Evolutionary conservation across 2,113 vertebrate species (phyloP), one percentile per base, ranked within the genome.

Genomic region (Spea bombifrons): DNA sequence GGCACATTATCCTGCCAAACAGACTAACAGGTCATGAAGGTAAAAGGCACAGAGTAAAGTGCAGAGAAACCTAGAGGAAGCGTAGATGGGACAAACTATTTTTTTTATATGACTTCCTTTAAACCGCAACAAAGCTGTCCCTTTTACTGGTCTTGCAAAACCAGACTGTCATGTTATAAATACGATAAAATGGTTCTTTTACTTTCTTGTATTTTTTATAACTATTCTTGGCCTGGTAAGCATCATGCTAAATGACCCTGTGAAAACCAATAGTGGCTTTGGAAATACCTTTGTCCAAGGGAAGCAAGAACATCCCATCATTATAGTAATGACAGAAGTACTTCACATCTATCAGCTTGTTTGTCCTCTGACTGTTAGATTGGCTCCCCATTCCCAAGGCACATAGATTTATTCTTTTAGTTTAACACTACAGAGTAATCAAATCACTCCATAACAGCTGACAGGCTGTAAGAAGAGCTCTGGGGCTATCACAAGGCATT

Each of bases 351-450:
- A 85, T 87, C 84, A 86, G 80, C 82, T 84, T 84, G 83, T 84
- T 88, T 84, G 84, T 0, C 53, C 67, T 86, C 78, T 79, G 82
- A 83, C 80, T 84, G 86, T 64, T 86, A 85, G 80, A 86, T 84
- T 81, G 80, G 73, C 75, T 84, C 76, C 75, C 66, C 70, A 61
- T 73, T 88, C 81, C 85, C 84, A 84, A 82, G 83, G 80, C 85
- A 30, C 83, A 83, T 15, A 76, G 83, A 86, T 88, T 88, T 88
- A 87, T 81, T 86, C 82, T 85, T 86, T 85, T 80, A 85, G 83
- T 78, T 86, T 87, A 88, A 87, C 84, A 82, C 80, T 81, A 83
- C 82, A 74, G 87, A 86, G 83, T 83, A 87, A 87, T 87, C 85
- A 86, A 87, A 86, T 86, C 80, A 82, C 82, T 88, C 83, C 0